phyloP scores from a whole-genome alignment of 2,797 vertebrate genomes.

The Ambastaia sidthimunki region DNA sequence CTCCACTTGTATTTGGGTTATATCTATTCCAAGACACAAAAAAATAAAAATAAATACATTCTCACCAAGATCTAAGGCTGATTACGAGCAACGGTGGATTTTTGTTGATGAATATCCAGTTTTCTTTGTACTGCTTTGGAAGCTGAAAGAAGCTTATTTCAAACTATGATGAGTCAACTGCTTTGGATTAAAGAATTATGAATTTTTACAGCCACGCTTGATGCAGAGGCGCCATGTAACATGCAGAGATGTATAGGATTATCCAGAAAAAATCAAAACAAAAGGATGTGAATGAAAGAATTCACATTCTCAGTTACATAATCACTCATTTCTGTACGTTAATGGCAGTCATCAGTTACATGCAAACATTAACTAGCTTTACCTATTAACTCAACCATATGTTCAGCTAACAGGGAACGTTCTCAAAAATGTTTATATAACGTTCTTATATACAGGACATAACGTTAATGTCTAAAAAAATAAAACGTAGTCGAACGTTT shows the following conservation, averaged over 20 bases:
- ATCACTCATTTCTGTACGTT: not conserved
- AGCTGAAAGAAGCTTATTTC: slow-evolving; percentile 71
- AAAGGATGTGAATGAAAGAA: slow-evolving; percentile 34
- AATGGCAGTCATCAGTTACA: not conserved
- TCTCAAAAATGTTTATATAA: too few relatives aligned
- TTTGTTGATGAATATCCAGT: slow-evolving; percentile 68
- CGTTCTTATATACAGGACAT: too few relatives aligned
- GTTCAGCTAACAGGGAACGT: too few relatives aligned
- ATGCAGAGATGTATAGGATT: slow-evolving; percentile 71
- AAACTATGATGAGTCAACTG: slow-evolving; percentile 73
- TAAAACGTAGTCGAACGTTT: too few relatives aligned
- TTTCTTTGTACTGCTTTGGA: slow-evolving; percentile 68
- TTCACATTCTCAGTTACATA: slow-evolving; percentile 43
- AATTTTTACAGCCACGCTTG: slow-evolving; percentile 62
- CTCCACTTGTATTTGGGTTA: slow-evolving; percentile 47
- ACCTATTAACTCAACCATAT: too few relatives aligned
- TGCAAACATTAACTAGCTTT: too few relatives aligned
- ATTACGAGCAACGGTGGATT: slow-evolving; percentile 68
- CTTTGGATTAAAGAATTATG: slow-evolving; percentile 73
- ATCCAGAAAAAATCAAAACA: slow-evolving; percentile 42
- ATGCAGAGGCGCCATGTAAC: slow-evolving; percentile 68
- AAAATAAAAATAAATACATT: slow-evolving; percentile 20
- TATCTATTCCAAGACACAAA: slow-evolving; percentile 57
- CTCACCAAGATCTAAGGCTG: slow-evolving; percentile 58
- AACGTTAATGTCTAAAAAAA: too few relatives aligned